phyloP scores from a whole-genome alignment of 2,797 vertebrate genomes.

The Acipenser ruthenus region DNA sequence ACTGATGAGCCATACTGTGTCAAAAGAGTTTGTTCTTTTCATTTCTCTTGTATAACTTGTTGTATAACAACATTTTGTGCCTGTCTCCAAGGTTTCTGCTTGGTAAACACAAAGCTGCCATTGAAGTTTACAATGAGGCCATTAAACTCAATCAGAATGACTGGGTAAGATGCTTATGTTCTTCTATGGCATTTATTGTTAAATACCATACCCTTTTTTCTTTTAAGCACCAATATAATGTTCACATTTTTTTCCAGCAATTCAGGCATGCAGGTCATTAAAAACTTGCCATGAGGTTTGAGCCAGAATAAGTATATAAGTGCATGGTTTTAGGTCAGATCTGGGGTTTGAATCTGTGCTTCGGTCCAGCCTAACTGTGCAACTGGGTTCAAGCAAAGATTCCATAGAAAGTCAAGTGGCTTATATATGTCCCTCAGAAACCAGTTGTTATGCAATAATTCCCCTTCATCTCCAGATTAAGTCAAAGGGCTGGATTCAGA shows the following conservation, averaged over 20 bases:
- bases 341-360: no score
- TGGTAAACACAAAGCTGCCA: conserved; percentile 93
- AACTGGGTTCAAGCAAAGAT: no score
- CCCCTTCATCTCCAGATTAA: no score
- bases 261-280: conserved; percentile 5
- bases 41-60: not conserved
- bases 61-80: not conserved
- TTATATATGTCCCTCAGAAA: no score
- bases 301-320: no score
- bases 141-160: conserved; percentile 81
- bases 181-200: conserved; percentile 12
- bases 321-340: no score
- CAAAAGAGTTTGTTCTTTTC: not conserved
- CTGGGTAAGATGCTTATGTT: conserved; percentile 65
- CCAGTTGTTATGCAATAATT: no score
- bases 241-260: not conserved
- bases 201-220: not conserved
- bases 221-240: conserved; percentile 18
- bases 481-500: no score
- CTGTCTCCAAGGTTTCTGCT: conserved; percentile 76
- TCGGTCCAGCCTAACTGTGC: no score
- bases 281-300: not conserved
- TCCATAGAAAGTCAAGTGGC: no score
- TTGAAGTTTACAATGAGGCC: conserved; percentile 90
- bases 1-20: not conserved